Evolutionary conservation across 2,113 vertebrate species (phyloP).

Genomic region (Oreotrochilus melanogaster): DNA sequence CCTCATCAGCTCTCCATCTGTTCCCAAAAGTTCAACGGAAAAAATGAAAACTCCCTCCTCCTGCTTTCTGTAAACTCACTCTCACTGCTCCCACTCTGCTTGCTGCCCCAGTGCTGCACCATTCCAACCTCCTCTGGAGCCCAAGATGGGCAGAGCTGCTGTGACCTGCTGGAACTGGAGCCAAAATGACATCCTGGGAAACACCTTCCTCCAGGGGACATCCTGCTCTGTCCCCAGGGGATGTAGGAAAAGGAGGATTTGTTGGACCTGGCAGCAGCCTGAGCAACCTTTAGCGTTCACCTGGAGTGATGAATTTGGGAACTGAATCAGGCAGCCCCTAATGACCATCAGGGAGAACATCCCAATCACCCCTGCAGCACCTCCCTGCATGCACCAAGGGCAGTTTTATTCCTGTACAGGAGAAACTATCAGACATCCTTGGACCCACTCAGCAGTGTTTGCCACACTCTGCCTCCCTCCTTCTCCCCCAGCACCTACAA

Average conservation of each 20-base stretch:
- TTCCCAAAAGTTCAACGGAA: constrained; percentile 22
- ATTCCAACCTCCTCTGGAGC: neutral
- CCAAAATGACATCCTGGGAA: neutral
- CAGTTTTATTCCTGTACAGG: neutral
- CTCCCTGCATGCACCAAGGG: neutral
- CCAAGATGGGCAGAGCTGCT: neutral
- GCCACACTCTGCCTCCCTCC: neutral
- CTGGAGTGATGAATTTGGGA: neutral
- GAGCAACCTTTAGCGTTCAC: neutral
- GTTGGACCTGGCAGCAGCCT: neutral
- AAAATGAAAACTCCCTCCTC: constrained; percentile 18
- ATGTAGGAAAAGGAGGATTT: neutral
- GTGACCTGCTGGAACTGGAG: neutral
- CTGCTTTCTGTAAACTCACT: constrained; percentile 4
- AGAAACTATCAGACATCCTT: neutral
- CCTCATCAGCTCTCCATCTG: constrained; percentile 53
- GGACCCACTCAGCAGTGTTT: neutral
- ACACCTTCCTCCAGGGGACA: neutral
- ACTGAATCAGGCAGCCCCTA: neutral
- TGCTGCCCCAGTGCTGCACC: neutral
- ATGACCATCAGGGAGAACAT: neutral
- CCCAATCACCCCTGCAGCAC: neutral
- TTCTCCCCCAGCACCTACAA: neutral
- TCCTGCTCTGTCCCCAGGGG: neutral
- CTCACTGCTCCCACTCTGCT: neutral